Evolutionary conservation across 1,140 invertebrate genomes (phyloP), one percentile per base, ranked within the genome.

Genomic region (Orius insidiosus): DNA sequence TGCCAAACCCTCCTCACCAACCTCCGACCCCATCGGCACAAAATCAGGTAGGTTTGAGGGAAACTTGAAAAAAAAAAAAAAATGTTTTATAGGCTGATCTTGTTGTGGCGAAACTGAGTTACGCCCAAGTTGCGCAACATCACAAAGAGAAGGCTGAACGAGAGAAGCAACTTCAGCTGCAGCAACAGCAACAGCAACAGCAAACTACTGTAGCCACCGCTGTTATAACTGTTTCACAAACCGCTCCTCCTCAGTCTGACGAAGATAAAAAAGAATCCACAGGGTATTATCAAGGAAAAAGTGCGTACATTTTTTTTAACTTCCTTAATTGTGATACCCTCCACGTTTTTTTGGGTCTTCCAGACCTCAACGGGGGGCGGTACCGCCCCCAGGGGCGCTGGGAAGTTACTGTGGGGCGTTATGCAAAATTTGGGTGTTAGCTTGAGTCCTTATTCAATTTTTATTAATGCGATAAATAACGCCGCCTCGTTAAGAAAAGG

Each of bases 101-200:
- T 18, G 45, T 39, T 19, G 49, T 45, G 14, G 69, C 70, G 52
- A 69, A 76, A 61, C 70, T 83, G 59, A 84, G 80, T 62, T 85
- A 85, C 68, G 81, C 81, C 54, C 80, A 85, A 69, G 81, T 85
- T 60, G 80, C 81, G 52, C 79, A 81, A 57, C 76, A 80, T 47
- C 45, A 44, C 58, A 75, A 75, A 54, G 72, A 75, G 54, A 55
- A 54, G 35, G 33, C 35, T 14, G 53, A 53, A 39, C 46, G 52
- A 32, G 53, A 53, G 31, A 53, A 55, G 36, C 47, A 51, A 36
- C 42, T 49, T 41, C 31, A 49, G 9, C 30, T 14, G n/a, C 32
- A 47, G 19, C 45, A 46, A 11, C 45, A 11, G n/a, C 37, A 40
- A 24, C 38, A 41, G 36, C 46, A 40, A 19, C 35, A 39, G 11